Conservation (phyloP, 92 coral and sea anemone genomes). For the Metridium senile region DNA sequence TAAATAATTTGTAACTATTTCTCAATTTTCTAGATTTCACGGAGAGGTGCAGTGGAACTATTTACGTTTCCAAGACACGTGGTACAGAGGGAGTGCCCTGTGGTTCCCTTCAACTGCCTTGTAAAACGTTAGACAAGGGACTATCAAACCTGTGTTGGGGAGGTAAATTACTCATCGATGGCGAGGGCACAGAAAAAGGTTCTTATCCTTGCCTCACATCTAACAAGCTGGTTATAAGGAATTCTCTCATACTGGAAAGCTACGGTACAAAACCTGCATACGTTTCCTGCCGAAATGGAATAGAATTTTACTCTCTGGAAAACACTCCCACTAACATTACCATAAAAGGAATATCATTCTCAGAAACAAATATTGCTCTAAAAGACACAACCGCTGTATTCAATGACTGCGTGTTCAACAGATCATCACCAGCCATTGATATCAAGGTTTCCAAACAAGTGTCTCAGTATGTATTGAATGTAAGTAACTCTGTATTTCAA, state of each 20-base stretch:
- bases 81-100: background rate
- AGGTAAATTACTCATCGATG: constrained; percentile 15
- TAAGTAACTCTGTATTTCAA: background rate
- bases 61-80: background rate
- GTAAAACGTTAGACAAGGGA: constrained; percentile 16
- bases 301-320: background rate
- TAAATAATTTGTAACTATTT: too few species aligned
- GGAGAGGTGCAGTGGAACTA: background rate
- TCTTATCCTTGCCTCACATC: constrained; percentile 14
- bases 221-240: background rate
- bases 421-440: constrained; percentile 20
- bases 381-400: constrained; percentile 8
- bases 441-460: background rate
- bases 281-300: constrained; percentile 22
- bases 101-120: background rate
- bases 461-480: background rate
- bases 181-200: background rate
- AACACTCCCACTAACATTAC: background rate
- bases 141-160: constrained; percentile 8
- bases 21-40: too few species aligned
- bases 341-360: constrained; percentile 7
- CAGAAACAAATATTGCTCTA: background rate
- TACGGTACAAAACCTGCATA: constrained; percentile 4
- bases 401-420: constrained; percentile 19
- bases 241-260: constrained; percentile 8